Conservation (phyloP, 2,888 invertebrate genomes). For the Trichogramma evanescens region DNA sequence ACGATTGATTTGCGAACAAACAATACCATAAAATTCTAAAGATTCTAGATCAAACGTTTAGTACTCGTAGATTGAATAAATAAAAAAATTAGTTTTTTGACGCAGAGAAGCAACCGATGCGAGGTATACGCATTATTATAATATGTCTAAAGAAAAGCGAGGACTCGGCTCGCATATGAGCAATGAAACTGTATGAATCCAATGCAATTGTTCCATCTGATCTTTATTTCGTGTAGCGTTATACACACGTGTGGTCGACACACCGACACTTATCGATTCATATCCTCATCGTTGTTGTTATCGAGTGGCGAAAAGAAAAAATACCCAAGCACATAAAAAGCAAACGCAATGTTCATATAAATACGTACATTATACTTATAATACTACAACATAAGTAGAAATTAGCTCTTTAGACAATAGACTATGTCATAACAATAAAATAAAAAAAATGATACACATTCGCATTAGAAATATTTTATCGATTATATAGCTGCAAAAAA, state of each 20-base stretch:
- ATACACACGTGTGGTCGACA: conserved; percentile 4
- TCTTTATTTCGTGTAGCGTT: not conserved
- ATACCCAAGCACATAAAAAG: conserved; percentile 19
- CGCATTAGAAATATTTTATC: conserved; percentile 5
- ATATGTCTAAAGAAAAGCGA: too few species aligned
- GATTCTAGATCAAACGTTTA: too few species aligned
- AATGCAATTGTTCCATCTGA: too few species aligned
- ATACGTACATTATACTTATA: conserved; percentile 21
- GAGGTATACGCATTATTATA: too few species aligned
- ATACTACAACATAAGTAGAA: too few species aligned
- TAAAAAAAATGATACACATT: conserved; percentile 3
- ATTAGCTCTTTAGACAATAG: conserved; percentile 21
- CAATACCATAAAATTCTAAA: too few species aligned
- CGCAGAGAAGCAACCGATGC: too few species aligned
- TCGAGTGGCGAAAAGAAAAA: conserved; percentile 11
- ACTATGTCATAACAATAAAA: conserved; percentile 4
- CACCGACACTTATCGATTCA: conserved; percentile 22
- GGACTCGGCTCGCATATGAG: too few species aligned
- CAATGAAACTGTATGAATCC: too few species aligned
- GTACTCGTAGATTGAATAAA: too few species aligned
- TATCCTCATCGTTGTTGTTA: conserved; percentile 31
- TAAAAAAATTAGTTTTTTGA: too few species aligned
- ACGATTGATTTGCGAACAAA: too few species aligned
- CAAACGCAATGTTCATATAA: conserved; percentile 28
- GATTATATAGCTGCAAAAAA: not conserved